Evolutionary conservation across 1,140 invertebrate genomes (phyloP).

Genomic region (Stratiolaelaps scimitus): DNA sequence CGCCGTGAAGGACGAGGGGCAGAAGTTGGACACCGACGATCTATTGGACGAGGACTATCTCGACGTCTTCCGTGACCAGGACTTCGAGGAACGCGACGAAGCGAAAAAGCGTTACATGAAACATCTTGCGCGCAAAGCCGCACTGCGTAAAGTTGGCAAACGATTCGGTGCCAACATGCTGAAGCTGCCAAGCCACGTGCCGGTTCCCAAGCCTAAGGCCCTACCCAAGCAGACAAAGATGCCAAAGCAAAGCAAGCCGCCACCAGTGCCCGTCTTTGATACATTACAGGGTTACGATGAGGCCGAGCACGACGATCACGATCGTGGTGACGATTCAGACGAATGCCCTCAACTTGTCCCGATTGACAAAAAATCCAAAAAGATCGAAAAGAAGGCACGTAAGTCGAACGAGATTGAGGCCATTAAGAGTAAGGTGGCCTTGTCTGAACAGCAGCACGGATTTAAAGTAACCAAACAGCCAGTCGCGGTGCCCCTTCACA

Average conservation of each 20-base stretch:
- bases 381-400: not conserved
- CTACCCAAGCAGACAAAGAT: not conserved
- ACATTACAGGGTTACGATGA: slow-evolving; percentile 17
- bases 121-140: slow-evolving; percentile 5
- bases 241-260: slow-evolving; percentile 11
- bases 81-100: slow-evolving; percentile 7
- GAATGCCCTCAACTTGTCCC: slow-evolving; percentile 21
- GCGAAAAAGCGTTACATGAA: slow-evolving; percentile 10
- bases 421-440: too few relatives aligned
- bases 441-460: too few relatives aligned
- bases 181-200: slow-evolving; percentile 11
- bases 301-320: not conserved
- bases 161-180: slow-evolving; percentile 25
- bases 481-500: too few relatives aligned
- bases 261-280: not conserved
- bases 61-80: slow-evolving; percentile 12
- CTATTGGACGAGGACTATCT: slow-evolving; percentile 14
- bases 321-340: not conserved
- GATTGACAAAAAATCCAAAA: not conserved
- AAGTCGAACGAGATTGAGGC: too few relatives aligned
- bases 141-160: slow-evolving; percentile 1
- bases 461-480: too few relatives aligned
- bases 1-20: slow-evolving; percentile 4
- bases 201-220: not conserved
- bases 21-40: slow-evolving; percentile 15